phyloP scores from a whole-genome alignment of 2,888 invertebrate genomes.

The Perizoma flavofasciatum region DNA sequence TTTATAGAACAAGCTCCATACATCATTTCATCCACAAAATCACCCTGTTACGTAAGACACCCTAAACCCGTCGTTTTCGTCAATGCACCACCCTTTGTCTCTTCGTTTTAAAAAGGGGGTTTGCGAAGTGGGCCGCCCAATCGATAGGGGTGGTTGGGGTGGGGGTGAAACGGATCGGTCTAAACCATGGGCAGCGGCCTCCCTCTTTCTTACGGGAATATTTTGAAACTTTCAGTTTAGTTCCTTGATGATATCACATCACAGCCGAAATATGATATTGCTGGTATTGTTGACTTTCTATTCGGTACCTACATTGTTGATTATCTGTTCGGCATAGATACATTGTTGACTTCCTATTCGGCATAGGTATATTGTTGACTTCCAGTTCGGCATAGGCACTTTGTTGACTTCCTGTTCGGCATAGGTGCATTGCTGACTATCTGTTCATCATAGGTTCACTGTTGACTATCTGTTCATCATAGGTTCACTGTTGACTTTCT shows the following conservation, averaged over 20 bases:
- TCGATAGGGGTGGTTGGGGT: constrained; percentile 63
- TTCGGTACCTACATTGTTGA: too few species aligned
- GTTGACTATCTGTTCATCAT: too few species aligned
- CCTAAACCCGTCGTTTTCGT: constrained; percentile 42
- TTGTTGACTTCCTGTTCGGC: too few species aligned
- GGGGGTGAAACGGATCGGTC: constrained; percentile 59
- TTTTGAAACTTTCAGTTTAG: constrained; percentile 15
- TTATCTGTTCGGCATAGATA: too few species aligned
- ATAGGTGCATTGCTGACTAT: too few species aligned
- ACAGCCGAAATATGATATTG: background rate
- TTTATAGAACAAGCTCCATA: too few species aligned
- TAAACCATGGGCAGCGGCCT: constrained; percentile 37
- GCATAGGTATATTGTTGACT: too few species aligned
- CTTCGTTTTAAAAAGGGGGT: constrained; percentile 64
- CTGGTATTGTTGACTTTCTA: background rate
- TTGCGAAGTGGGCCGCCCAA: constrained; percentile 66
- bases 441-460: too few species aligned
- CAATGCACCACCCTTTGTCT: constrained; percentile 61
- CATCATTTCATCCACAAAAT: background rate
- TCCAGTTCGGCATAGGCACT: too few species aligned
- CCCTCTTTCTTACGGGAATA: constrained; percentile 23
- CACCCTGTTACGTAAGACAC: constrained; percentile 22
- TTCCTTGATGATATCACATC: background rate
- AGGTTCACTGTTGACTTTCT: too few species aligned
- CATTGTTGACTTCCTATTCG: too few species aligned